Evolutionary conservation across 2,113 vertebrate species (phyloP), one percentile per base, ranked within the genome.

Genomic region (Periophthalmus modestus): DNA sequence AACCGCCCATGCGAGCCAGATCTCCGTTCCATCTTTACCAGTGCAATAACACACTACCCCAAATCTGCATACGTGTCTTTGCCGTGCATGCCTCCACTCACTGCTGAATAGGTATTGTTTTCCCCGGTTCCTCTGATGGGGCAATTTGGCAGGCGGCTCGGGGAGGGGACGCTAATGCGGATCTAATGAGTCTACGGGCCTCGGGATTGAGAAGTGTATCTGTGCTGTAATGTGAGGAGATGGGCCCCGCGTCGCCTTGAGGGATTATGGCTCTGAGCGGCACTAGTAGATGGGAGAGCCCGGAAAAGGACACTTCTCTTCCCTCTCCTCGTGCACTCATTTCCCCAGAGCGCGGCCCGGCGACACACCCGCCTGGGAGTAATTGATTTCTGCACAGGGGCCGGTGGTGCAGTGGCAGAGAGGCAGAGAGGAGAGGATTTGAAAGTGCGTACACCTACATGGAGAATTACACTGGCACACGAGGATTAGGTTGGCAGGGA

Each of bases 161-260:
- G 58, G 77, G 82, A 83, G 70, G 69, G 78, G 81, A 85, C 79
- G 77, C 73, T 85, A 89, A 91, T 86, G 83, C 79, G 78, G 84
- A 87, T 88, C 88, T 92, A 89, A 91, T 89, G 83, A 89, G 83
- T 85, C 65, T 47, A 66, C 61, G 34, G 83, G 62, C 79, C 87
- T 83, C 82, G 71, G 81, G 78, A 83, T 79, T 78, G 80, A 83
- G 78, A 84, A 82, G 83, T 87, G 86, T 87, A 88, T 84, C 71
- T 52, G 66, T 28, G 14, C 66, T 52, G 69, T 87, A 87, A 89
- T 88, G 85, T 82, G 81, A 77, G 82, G 82, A 89, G 85, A 91
- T 85, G 79, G 81, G 80, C 68, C 75, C 39, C 4, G 10, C 34
- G 74, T 79, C 79, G 73, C 80, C 72, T 83, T 85, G 82, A 88